Evolutionary conservation across 2,113 vertebrate species (phyloP).

Genomic region (Eublepharis macularius): DNA sequence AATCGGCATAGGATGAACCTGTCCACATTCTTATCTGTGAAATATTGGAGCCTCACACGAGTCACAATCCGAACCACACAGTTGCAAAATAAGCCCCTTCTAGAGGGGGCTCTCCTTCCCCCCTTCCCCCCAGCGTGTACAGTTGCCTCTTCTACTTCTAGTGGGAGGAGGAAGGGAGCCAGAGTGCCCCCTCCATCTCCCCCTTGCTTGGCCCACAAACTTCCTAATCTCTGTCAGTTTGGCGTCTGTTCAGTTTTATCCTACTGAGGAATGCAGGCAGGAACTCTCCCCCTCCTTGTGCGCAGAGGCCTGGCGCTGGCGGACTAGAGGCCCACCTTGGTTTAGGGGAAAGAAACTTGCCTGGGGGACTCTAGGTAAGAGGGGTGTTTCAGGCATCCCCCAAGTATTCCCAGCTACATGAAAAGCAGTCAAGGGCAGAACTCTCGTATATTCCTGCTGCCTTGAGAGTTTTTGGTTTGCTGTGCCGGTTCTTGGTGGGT

Average conservation of each 20-base stretch:
- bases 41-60: no score
- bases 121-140: no score
- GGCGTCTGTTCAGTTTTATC: slow-evolving; percentile 20
- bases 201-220: not conserved
- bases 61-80: no score
- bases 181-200: not conserved
- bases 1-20: no score
- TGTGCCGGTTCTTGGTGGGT: not conserved
- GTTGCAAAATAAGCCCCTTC: no score
- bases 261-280: slow-evolving; percentile 25
- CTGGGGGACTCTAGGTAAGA: not conserved
- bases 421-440: not conserved
- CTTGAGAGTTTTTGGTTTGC: not conserved
- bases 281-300: not conserved
- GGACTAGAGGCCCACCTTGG: not conserved
- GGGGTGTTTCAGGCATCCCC: not conserved
- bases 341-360: not conserved
- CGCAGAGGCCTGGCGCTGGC: not conserved
- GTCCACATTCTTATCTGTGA: no score
- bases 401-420: slow-evolving; percentile 15
- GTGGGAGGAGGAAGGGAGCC: not conserved
- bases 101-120: no score
- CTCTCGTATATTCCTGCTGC: not conserved
- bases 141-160: no score
- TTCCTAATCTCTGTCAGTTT: slow-evolving; percentile 6